Evolutionary conservation across 2,888 invertebrate genomes (phyloP).

Genomic region (Diachrysia chrysitis): DNA sequence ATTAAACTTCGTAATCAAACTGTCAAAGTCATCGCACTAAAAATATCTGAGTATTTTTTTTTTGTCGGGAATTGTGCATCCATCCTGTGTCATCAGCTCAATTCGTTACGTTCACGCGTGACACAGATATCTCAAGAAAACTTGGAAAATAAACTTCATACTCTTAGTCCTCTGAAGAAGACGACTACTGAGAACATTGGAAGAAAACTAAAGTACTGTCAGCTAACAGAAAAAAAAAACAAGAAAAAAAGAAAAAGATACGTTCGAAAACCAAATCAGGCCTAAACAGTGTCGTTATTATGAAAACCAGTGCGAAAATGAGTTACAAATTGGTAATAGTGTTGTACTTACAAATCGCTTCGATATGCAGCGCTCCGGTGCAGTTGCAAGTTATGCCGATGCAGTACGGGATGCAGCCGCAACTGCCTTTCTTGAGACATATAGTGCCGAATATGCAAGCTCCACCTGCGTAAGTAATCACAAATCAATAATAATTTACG

Average conservation of each 20-base stretch:
- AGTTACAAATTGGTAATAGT: slow-evolving; percentile 49
- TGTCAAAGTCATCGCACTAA: slow-evolving; percentile 22
- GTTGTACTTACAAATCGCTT: slow-evolving; percentile 59
- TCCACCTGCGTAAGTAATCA: slow-evolving; percentile 65
- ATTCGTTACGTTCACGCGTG: slow-evolving; percentile 36
- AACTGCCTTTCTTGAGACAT: slow-evolving; percentile 65
- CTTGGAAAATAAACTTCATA: slow-evolving; percentile 13
- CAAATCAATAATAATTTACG: too few species aligned
- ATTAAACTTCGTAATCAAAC: slow-evolving; percentile 6
- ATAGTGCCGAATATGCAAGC: slow-evolving; percentile 60
- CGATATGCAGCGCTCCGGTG: slow-evolving; percentile 67
- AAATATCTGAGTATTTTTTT: slow-evolving; percentile 13
- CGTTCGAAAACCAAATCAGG: neutral
- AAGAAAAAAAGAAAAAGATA: neutral
- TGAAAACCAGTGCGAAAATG: slow-evolving; percentile 49
- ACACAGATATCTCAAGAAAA: slow-evolving; percentile 17
- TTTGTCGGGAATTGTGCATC: slow-evolving; percentile 6
- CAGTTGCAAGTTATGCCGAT: slow-evolving; percentile 61
- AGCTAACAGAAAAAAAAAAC: neutral
- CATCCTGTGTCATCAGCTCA: slow-evolving; percentile 27
- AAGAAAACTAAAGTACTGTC: neutral
- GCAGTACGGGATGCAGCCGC: slow-evolving; percentile 58
- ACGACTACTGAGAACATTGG: slow-evolving; percentile 25
- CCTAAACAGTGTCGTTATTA: slow-evolving; percentile 10
- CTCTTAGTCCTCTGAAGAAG: slow-evolving; percentile 37